phyloP scores from a whole-genome alignment of 2,888 invertebrate genomes.

The Pandemis corylana region DNA sequence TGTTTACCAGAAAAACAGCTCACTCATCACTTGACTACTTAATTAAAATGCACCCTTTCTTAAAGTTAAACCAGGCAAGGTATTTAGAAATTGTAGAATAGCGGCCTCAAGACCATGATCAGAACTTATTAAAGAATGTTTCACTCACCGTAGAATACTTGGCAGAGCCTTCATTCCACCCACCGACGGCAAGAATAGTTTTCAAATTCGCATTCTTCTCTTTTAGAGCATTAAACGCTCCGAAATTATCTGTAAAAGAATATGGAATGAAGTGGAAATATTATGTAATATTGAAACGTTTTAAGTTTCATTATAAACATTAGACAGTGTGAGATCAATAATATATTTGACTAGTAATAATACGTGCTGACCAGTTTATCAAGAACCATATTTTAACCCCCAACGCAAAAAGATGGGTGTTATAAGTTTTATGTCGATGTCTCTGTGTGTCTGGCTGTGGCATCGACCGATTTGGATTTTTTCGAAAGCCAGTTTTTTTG shows the following conservation, averaged over 20 bases:
- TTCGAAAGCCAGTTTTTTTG: too few relatives aligned
- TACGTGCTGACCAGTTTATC: too few relatives aligned
- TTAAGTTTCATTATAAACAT: background rate
- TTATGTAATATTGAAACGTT: background rate
- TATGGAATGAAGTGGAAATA: background rate
- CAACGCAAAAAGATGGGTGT: too few relatives aligned
- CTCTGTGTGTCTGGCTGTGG: too few relatives aligned
- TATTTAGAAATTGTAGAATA: background rate
- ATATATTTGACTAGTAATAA: too few relatives aligned
- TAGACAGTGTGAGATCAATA: too few relatives aligned
- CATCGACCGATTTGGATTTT: too few relatives aligned
- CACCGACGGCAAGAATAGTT: slow-evolving; percentile 88
- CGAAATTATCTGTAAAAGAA: slow-evolving; percentile 72
- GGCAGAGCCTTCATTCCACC: slow-evolving; percentile 87
- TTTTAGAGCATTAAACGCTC: slow-evolving; percentile 83
- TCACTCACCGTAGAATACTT: slow-evolving; percentile 83
- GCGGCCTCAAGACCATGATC: background rate
- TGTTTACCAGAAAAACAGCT: too few relatives aligned
- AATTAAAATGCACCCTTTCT: too few relatives aligned
- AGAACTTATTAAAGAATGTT: background rate
- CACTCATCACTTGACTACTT: too few relatives aligned
- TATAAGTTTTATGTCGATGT: too few relatives aligned
- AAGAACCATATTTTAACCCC: too few relatives aligned
- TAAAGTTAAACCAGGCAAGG: background rate
- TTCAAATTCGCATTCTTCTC: slow-evolving; percentile 79